These are phyloP conservation scores for Myxocyprinus asiaticus DNA, from an alignment of 2,113 vertebrate genomes.

Conservation along the genomic window DNA sequence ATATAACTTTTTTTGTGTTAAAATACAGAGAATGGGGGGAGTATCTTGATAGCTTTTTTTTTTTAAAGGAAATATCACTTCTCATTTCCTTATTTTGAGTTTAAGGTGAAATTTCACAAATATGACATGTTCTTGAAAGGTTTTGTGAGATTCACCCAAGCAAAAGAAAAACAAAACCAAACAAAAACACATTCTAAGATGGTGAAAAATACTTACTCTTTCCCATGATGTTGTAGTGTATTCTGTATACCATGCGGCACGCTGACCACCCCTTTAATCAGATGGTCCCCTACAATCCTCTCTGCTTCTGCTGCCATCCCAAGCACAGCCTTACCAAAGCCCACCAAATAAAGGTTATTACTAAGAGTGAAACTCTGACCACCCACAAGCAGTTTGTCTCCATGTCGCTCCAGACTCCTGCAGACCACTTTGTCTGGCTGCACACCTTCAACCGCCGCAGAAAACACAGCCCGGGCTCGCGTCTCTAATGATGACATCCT, in stretches of 20 bases:
- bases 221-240: constrained; percentile 77
- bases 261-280: constrained; percentile 84
- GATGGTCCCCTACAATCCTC: constrained; percentile 85
- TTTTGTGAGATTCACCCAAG: no score
- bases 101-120: no score
- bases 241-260: constrained; percentile 87
- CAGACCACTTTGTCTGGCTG: constrained; percentile 82
- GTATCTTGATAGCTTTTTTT: no score
- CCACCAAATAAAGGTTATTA: constrained; percentile 86
- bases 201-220: constrained; percentile 75
- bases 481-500: constrained; percentile 82
- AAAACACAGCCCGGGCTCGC: constrained; percentile 81
- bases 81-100: no score
- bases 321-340: constrained; percentile 95
- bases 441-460: constrained; percentile 78
- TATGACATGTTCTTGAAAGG: no score
- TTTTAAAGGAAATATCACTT: no score
- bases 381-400: constrained; percentile 73
- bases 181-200: no score
- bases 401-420: constrained; percentile 75
- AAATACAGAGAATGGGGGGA: no score
- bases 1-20: no score
- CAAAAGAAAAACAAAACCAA: no score
- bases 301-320: constrained; percentile 92
- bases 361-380: constrained; percentile 76